Conservation (phyloP, 2,113 vertebrate species). For the Penelope pileata region DNA sequence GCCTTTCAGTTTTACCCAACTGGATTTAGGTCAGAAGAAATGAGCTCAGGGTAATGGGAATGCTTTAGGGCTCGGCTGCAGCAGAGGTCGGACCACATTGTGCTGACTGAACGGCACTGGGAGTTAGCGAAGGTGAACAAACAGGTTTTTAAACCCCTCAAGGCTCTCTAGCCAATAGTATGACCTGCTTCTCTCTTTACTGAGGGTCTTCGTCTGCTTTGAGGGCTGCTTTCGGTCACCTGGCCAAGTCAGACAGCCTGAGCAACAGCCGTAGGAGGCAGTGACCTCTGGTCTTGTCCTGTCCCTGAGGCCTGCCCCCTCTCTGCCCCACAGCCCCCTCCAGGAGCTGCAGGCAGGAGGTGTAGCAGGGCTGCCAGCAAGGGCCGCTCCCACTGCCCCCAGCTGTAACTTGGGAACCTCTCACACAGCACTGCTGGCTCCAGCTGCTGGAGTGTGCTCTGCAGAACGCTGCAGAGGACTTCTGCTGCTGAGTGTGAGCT, state of each 20-base stretch:
- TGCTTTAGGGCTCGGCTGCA: neutral
- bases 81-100: neutral
- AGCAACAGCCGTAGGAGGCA: neutral
- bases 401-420: neutral
- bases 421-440: rapidly evolving
- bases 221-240: rapidly evolving
- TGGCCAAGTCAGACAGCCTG: neutral
- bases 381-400: neutral
- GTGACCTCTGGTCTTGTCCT: neutral
- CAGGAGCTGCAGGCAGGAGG: rapidly evolving
- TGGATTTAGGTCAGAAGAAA: neutral
- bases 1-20: neutral
- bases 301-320: neutral
- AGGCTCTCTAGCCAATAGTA: neutral
- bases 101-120: neutral
- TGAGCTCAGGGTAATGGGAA: neutral
- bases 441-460: neutral
- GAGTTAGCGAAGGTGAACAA: neutral
- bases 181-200: too few relatives aligned
- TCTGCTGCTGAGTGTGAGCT: neutral
- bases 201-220: too few relatives aligned
- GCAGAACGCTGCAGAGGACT: neutral
- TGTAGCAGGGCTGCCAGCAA: neutral
- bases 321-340: neutral
- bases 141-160: neutral